Conservation (phyloP, 2,888 invertebrate species). For the Synergus itoensis region DNA sequence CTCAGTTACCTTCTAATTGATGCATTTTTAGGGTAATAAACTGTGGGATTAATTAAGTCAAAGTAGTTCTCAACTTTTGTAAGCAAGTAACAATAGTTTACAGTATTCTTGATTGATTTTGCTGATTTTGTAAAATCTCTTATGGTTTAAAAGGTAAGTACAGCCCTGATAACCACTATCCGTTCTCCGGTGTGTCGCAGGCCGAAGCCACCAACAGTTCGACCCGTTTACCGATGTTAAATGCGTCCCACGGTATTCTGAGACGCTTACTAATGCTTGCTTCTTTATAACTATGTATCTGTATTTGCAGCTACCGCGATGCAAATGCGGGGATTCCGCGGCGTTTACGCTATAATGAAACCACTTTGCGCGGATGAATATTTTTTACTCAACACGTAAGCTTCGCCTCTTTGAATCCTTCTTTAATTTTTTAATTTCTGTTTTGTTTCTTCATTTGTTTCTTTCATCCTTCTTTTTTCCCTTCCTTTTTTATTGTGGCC, state of each 20-base stretch:
- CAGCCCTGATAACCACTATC: constrained; percentile 35
- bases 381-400: constrained; percentile 5
- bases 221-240: constrained; percentile 74
- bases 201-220: constrained; percentile 63
- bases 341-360: constrained; percentile 71
- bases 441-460: not conserved
- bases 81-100: too few relatives aligned
- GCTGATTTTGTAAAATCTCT: not conserved
- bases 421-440: not conserved
- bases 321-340: constrained; percentile 71
- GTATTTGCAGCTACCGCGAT: constrained; percentile 67
- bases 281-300: constrained; percentile 61
- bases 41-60: too few relatives aligned
- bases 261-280: constrained; percentile 76
- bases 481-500: constrained; percentile 39
- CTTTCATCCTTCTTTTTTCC: constrained; percentile 33
- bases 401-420: constrained; percentile 25
- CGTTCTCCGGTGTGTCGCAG: constrained; percentile 47
- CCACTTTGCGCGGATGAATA: constrained; percentile 68
- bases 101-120: too few relatives aligned
- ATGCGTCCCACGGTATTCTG: constrained; percentile 73
- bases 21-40: too few relatives aligned
- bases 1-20: too few relatives aligned
- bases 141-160: not conserved
- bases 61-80: too few relatives aligned